Evolutionary conservation across 2,888 invertebrate species (phyloP), one percentile per base, ranked within the genome.

Genomic region (Diplolepis rosae): DNA sequence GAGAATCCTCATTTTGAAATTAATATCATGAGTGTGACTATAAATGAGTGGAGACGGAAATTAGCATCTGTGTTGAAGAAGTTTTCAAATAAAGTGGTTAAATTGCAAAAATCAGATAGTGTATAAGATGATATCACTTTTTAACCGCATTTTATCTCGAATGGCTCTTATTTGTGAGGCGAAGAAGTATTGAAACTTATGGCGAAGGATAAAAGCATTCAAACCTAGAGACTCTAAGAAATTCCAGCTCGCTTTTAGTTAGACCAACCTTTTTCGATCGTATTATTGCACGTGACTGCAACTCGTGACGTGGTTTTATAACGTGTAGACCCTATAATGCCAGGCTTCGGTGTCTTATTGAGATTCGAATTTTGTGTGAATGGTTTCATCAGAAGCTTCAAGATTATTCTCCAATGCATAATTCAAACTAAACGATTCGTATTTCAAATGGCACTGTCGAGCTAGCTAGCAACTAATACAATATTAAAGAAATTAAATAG

Each of bases 281-380:
- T 32, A 61, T 61, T 61, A 61, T 61, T 61, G 56, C 56, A 61
- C 56, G 56, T 61, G 56, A 61, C 56, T 61, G 56, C 35, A 61
- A 61, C 56, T 61, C 56, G 39, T 61, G 61, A 61, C 61, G 22
- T 61, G 35, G 18, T 61, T 61, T 24, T 35, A 35, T 39, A 61
- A n/a, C n/a, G n/a, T 61, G 39, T 39, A 39, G 18, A 22, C 2
- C 32, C 35, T 18, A 39, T 61, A 61, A 61, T 61, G 61, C 39
- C 61, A 24, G 39, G 61, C 24, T 61, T 61, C 24, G 39, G 61
- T 61, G 24, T 61, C 61, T 61, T 61, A 61, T 61, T 61, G 61
- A 61, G 61, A 61, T 61, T 22, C 24, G 61, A 61, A 61, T 61
- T 39, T 61, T 61, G 61, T 39, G 61, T 61, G 61, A 61, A 61